A percentile compares a stretch with the other conserved stretches of the same genome.
Evolutionary conservation across 2,888 invertebrate genomes (phyloP).

Genomic region (Cetonia aurata): DNA sequence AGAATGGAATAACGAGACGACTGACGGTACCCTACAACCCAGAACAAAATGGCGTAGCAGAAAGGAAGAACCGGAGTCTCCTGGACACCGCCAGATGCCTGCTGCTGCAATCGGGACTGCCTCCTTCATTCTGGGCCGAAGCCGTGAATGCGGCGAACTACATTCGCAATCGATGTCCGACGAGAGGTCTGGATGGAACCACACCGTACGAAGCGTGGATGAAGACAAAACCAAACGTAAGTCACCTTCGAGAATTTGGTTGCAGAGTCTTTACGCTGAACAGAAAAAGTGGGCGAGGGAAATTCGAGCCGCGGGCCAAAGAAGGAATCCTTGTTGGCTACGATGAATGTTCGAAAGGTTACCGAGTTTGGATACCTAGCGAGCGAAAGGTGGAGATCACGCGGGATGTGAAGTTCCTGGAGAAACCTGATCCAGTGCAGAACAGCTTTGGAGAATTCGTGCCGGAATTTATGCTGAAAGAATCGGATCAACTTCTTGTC

Average conservation of each 20-base stretch:
- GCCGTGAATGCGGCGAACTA: conserved; percentile 58
- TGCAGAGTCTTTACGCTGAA: conserved; percentile 49
- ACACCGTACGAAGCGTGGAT: conserved; percentile 49
- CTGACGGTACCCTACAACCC: conserved; percentile 49
- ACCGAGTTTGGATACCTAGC: conserved; percentile 50
- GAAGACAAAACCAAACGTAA: conserved; percentile 52
- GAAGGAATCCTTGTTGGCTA: conserved; percentile 55
- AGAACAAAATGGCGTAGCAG: conserved; percentile 50
- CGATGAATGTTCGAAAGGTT: conserved; percentile 52
- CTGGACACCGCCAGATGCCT: conserved; percentile 56
- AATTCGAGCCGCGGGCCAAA: conserved; percentile 51
- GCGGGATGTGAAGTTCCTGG: conserved; percentile 50
- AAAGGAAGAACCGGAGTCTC: conserved; percentile 55
- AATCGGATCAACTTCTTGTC: neutral
- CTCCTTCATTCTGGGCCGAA: conserved; percentile 56
- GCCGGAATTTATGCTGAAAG: neutral
- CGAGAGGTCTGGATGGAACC: conserved; percentile 51
- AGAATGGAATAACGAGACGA: conserved; percentile 48
- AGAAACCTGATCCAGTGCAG: neutral
- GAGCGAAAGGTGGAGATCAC: conserved; percentile 47
- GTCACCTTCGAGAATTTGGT: conserved; percentile 54
- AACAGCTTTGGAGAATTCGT: no score
- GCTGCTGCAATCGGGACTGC: conserved; percentile 53
- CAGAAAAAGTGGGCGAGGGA: conserved; percentile 49
- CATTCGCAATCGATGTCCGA: conserved; percentile 57